Evolutionary conservation across 2,113 vertebrate species (phyloP), one percentile per base, ranked within the genome.

Genomic region (Rhizomys pruinosus): DNA sequence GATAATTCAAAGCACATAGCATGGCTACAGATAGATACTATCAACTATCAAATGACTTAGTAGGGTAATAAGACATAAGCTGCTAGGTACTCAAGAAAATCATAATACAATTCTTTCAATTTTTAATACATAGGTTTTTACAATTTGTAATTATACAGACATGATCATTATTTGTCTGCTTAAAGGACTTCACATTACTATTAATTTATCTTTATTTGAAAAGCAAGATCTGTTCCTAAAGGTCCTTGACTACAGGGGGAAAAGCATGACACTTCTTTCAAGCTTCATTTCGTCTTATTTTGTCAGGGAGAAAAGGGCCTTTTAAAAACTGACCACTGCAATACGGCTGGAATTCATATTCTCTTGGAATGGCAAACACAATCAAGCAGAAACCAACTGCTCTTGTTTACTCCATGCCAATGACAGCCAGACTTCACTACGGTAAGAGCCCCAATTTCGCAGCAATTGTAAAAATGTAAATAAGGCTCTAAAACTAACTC

Each of bases 381-480:
- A 91, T 90, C 85, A 87, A 90, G 61, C 39, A n/a, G 92, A 29
- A 44, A 66, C 57, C 90, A 96, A 88, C 95, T 82, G 87, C 34
- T 95, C 76, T 66, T 66, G 47, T 91, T 94, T 93, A 52, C 34
- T 63, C 47, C 22, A 74, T 37, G 55, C 44, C 27, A 71, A 61
- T 42, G 72, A 29, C 3, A 84, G 25, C 61, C 84, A 81, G 76
- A 87, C 47, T 82, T 95, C 72, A 93, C 92, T 91, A 94, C 13
- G 80, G 23, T 20, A 87, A 66, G 52, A 95, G 7, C 17, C 37
- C 23, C 44, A 59, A 76, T 84, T 87, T 95, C 89, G 93, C 2
- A 91, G 44, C 74, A 78, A 89, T 66, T 91, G 63, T 80, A 93
- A 93, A 97, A 89, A 87, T 87, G 89, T 89, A 95, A 95, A 95